phyloP scores from a whole-genome alignment of 2,113 vertebrate species.

The Plestiodon gilberti region DNA sequence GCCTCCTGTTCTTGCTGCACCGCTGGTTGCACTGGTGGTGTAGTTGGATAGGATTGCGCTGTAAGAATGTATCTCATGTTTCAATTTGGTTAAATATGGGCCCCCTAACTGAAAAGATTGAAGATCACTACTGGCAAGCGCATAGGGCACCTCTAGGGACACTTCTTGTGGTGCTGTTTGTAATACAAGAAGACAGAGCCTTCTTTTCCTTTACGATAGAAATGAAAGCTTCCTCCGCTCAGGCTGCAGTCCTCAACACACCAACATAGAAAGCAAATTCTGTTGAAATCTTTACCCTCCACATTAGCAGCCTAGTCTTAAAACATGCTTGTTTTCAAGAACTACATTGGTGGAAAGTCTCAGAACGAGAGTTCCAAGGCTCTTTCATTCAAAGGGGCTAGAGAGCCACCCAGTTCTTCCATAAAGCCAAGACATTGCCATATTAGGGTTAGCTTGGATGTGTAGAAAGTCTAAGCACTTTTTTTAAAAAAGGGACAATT shows the following conservation, averaged over 20 bases:
- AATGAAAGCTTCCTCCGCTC: neutral
- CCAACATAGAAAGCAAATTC: neutral
- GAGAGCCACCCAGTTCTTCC: conserved; percentile 6
- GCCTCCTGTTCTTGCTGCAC: too few species aligned
- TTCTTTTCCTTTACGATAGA: neutral
- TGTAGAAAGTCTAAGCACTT: conserved; percentile 62
- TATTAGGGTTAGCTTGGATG: conserved; percentile 62
- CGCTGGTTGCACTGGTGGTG: too few species aligned
- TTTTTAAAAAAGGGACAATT: conserved; percentile 71
- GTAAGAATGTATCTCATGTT: neutral
- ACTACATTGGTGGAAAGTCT: neutral
- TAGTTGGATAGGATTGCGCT: neutral
- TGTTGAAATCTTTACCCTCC: neutral
- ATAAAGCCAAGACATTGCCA: conserved; percentile 45
- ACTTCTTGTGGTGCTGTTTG: neutral
- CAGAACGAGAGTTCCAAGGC: neutral
- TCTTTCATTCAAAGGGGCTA: neutral
- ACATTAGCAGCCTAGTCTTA: neutral
- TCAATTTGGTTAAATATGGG: neutral
- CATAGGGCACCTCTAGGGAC: neutral
- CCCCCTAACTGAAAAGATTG: neutral
- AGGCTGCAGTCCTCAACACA: neutral
- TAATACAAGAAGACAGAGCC: neutral
- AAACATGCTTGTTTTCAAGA: neutral
- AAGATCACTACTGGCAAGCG: neutral